Percentiles rank a stretch among this genome's conserved stretches.
Evolutionary conservation across 2,113 vertebrate genomes (phyloP).

Genomic region (Mustela nigripes): DNA sequence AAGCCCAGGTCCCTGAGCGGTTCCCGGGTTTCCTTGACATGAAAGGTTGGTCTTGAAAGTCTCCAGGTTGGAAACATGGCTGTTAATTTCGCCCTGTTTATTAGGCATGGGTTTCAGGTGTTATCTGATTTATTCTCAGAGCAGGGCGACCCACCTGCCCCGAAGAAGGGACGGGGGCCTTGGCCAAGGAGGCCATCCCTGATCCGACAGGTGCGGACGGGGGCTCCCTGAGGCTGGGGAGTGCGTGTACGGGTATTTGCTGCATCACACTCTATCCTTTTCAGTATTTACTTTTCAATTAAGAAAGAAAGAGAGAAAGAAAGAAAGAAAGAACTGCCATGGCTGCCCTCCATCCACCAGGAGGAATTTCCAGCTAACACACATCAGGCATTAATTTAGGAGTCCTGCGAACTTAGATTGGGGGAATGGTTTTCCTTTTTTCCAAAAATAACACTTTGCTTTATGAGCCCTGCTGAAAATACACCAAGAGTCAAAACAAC

Average conservation of each 20-base stretch:
- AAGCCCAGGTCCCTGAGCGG: conserved; percentile 70
- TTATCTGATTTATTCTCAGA: conserved; percentile 63
- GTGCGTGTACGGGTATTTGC: neutral
- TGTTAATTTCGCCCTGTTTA: conserved; percentile 77
- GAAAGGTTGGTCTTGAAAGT: conserved; percentile 68
- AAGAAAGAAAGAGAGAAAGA: neutral
- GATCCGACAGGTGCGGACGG: neutral
- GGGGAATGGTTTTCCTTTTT: neutral
- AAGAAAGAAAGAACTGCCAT: neutral
- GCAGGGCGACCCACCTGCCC: conserved; percentile 51
- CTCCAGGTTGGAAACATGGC: conserved; percentile 80
- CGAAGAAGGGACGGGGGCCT: neutral
- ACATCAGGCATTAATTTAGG: conserved; percentile 43
- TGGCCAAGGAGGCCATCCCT: neutral
- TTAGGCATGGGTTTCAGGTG: conserved; percentile 51
- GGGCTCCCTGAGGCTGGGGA: fast-evolving
- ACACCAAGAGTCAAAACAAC: neutral
- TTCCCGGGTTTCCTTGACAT: conserved; percentile 69
- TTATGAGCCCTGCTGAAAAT: neutral
- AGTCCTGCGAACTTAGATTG: neutral
- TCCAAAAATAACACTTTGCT: neutral
- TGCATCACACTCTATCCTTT: neutral
- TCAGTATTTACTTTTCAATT: conserved; percentile 51
- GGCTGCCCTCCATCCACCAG: neutral
- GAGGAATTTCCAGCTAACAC: conserved; percentile 22